Base-by-base conservation (phyloP, 2,113 vertebrate species). In the Ophthalmolycus amberensis region DNA sequence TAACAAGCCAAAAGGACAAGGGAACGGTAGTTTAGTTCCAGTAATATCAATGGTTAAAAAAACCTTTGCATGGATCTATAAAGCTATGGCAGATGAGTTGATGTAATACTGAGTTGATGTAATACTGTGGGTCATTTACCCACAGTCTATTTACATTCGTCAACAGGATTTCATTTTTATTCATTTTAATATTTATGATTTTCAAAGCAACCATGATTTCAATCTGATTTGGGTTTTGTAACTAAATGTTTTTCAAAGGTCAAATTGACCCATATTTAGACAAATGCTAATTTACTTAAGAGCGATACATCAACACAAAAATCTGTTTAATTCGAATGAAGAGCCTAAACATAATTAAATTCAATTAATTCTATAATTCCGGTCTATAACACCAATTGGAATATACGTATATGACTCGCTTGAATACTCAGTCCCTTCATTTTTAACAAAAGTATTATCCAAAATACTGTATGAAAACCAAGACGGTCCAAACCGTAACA, bases 1-100 rank as follows among this genome's bases (percentile, higher is more conserved):
- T 94, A 91, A 92, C 91, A 92, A 94, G 92, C 76, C 89, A 91
- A 93, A 93, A 94, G 82, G 83, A 94, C 94, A 94, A 92, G 90
- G 89, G 95, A 95, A 72, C 22, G 37, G 3, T 22, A 1, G 22
- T 75, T 44, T 65, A 27, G 73, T 67, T 9, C 8, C 18, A 29
- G 8, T 22, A 20, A 69, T 15, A 58, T 58, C 11, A 29, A 59
- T 15, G 6, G 25, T 5, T 12, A 56, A 56, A 6, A 27, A 58
- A 52, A 52, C 18, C 10, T 42, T 52, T n/a, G 10, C 20, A 34
- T 12, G 25, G 1, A 29, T 56, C 10, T 14, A 18, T 38, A 5
- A 10, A 22, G 6, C 48, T 56, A 66, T 52, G 15, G 16, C 10
- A 76, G 50, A 63, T 54, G 1, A 44, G 2, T 16, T 59, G 9